Evolutionary conservation across 1,140 invertebrate species (phyloP).

Genomic region (Penaeus indicus): DNA sequence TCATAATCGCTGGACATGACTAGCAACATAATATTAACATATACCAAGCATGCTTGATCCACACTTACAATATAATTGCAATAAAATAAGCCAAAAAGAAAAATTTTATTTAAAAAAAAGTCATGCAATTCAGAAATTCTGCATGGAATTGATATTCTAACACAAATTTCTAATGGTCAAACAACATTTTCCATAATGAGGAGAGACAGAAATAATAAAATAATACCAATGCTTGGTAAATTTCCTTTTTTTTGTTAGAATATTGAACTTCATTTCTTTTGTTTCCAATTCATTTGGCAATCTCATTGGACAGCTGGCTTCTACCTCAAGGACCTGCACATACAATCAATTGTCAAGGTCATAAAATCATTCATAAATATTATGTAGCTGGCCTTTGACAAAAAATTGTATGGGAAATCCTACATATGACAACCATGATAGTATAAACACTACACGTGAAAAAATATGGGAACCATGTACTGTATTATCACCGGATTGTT

Average conservation of each 20-base stretch:
- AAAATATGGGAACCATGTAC: constrained; percentile 17
- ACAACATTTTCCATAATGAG: no score
- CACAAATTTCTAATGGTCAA: no score
- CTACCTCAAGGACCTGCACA: constrained; percentile 13
- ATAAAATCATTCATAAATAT: constrained; percentile 32
- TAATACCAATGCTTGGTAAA: no score
- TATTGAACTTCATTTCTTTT: not conserved
- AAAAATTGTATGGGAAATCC: constrained; percentile 1
- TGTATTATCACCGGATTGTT: constrained; percentile 39
- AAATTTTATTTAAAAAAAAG: not conserved
- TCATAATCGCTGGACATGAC: constrained; percentile 40
- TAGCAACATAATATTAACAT: constrained; percentile 36
- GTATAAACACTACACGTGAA: constrained; percentile 22
- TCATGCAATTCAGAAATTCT: no score
- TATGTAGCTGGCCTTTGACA: constrained; percentile 21
- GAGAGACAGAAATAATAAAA: no score
- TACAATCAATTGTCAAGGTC: constrained; percentile 1
- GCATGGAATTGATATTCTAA: no score
- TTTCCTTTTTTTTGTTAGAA: not conserved
- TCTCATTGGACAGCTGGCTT: not conserved
- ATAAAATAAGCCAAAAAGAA: constrained; percentile 8
- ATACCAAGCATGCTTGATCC: not conserved
- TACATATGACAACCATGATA: constrained; percentile 23
- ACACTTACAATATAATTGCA: not conserved
- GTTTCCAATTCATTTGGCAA: not conserved